Evolutionary conservation across 2,888 invertebrate genomes (phyloP), one percentile per base, ranked within the genome.

Genomic region (Eulithis prunata): DNA sequence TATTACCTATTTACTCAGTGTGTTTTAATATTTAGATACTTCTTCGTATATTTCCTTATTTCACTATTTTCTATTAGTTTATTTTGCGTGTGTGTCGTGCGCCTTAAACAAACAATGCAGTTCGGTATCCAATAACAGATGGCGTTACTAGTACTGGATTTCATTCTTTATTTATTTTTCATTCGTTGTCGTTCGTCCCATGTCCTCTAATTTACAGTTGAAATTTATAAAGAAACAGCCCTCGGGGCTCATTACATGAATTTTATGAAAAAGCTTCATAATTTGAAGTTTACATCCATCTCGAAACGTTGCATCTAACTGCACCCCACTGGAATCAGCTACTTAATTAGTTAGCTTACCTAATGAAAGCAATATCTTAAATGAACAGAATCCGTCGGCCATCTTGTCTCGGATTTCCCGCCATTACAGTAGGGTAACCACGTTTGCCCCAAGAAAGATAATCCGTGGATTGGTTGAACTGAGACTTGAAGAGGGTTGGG

Each of bases 371-470:
- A 80, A 80, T 83, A 80, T 76, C 78, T 78, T 76, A 77, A 78
- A 78, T 71, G 78, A 75, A 75, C 67, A 62, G 72, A 71, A 55
- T 62, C 64, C 64, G 78, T 77, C 87, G 78, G 88, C 88, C 89
- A 89, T 89, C 79, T 88, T 89, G 88, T 81, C 75, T 83, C 78
- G 71, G 76, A 79, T 84, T 86, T 85, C 84, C 82, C 82, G 82
- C 82, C 76, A 76, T 79, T 76, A 77, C 71, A 58, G 69, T 75
- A 66, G 81, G 78, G 81, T 74, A 75, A 74, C 73, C 72, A 73
- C 71, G 65, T 64, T 71, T 53, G 73, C 78, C 74, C 75, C 77
- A 81, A 87, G 87, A 80, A 86, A 88, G 86, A 85, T 88, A 88
- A 89, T 89, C 88, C 80, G 71, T 75, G 81, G 81, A 88, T 88